Base-by-base conservation (phyloP, 2,113 vertebrate genomes). In the Bagarius yarrelli region DNA sequence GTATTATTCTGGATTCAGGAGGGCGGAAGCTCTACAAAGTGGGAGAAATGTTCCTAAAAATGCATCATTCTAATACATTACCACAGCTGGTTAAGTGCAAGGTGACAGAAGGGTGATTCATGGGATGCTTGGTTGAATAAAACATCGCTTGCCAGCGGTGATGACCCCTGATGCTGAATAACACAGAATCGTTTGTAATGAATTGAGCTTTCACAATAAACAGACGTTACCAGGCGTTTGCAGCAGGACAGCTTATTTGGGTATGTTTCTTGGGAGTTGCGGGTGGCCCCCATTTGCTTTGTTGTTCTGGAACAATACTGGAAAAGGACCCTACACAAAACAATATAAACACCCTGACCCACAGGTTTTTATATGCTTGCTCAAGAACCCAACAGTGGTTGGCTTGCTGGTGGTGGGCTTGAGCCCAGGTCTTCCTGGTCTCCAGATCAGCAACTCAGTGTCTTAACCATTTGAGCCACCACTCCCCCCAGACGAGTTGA, bases 221-320 rank as follows among this genome's bases (percentile, higher is more conserved):
- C 53, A 40, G 27, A 25, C 13, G 8, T 75, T 32, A 56, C 6
- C 32, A 67, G 23, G 18, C 52, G 13, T n/a, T 52, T 13, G 32
- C 63, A 79, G 9, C 32, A 27, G 23, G 55, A 34, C 8, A 64
- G 8, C 27, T 15, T 11, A 36, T 4, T 15, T 44, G 23, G 53
- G 50, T 55, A 16, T 73, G 72, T 74, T 59, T 27, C 21, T 25
- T 18, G 67, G 23, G 4, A 56, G n/a, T 23, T n/a, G n/a, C n/a
- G 21, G 40, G 70, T 57, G 57, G 76, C 76, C 80, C 56, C 50
- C 36, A 23, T 79, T 13, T 25, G 32, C 81, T 80, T 57, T 87
- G 80, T 81, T 81, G 55, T 81, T 87, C 83, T 86, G 79, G 84
- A 87, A 86, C 77, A 8, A 71, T 79, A 78, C 84, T 76, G 81